Evolutionary conservation across 2,888 invertebrate genomes (phyloP), one percentile per base, ranked within the genome.

Genomic region (Parnassius mnemosyne): DNA sequence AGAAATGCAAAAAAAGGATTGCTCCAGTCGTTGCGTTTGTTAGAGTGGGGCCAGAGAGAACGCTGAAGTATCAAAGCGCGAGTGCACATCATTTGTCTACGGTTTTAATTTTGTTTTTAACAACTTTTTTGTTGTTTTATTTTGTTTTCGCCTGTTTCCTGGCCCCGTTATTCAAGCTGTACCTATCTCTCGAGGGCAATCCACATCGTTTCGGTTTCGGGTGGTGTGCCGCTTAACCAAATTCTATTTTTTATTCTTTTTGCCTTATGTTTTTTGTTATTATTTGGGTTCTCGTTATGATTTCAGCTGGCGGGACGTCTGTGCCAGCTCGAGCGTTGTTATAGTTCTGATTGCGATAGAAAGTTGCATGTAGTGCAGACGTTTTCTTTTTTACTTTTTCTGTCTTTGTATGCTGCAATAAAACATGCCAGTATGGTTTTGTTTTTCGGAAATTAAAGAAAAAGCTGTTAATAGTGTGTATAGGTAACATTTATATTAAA

Each of bases 131-230:
- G 25, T 57, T 42, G 57, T 67, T 67, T 66, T 68, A 53, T 66
- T 65, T 66, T 61, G 63, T 65, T 65, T 43, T 54, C 74, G 72
- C 76, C 55, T 1, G 52, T 72, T 79, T 72, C 57, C 50, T 80
- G 76, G 84, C 85, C 79, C 65, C 61, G 76, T 63, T 63, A 67
- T 65, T 66, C 70, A 77, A 70, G 70, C 75, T 51, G 63, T 79
- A 79, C 80, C 83, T 79, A 81, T 78, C 84, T 79, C 79, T 89
- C 81, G 83, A 89, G 88, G 81, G 87, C 81, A 88, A 89, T 88
- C 83, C 87, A 81, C 75, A 84, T 82, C 85, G 81, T 85, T 86
- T 83, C 82, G 77, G 82, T 79, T 87, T 83, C 78, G 81, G 81
- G 76, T 84, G 83, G 85, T 85, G 83, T 86, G 84, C 84, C 83